Conservation (phyloP, 1,140 invertebrate genomes). For the Lamellibrachia luymesi region DNA sequence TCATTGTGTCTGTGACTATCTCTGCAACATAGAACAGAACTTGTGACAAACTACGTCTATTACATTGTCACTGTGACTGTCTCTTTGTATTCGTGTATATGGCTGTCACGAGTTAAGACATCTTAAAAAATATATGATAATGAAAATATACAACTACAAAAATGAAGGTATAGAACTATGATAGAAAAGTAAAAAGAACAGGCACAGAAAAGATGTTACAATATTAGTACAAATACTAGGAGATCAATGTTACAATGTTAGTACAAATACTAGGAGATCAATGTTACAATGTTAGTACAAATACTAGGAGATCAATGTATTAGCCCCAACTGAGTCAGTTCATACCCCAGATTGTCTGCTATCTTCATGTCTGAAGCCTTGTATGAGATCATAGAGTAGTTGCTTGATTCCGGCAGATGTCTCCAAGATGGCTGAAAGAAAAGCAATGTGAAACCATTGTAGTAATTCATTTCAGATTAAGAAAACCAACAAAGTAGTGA, state of each 20-base stretch:
- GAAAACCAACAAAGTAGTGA: neutral
- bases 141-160: neutral
- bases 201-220: neutral
- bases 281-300: neutral
- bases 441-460: neutral
- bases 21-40: too few relatives aligned
- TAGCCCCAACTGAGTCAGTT: neutral
- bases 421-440: slow-evolving; percentile 80
- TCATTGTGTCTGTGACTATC: too few relatives aligned
- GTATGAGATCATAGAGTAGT: slow-evolving; percentile 82
- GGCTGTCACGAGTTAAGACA: too few relatives aligned
- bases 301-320: neutral
- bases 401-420: slow-evolving; percentile 73
- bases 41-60: too few relatives aligned
- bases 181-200: neutral
- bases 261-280: slow-evolving; percentile 2
- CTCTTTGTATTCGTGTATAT: too few relatives aligned
- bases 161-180: slow-evolving; percentile 7
- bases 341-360: slow-evolving; percentile 60
- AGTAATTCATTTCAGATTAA: neutral
- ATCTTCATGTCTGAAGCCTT: slow-evolving; percentile 83
- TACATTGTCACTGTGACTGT: too few relatives aligned
- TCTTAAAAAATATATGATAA: too few relatives aligned
- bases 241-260: neutral
- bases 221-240: neutral